phyloP scores from a whole-genome alignment of 2,797 vertebrate genomes.

The Sciurus carolinensis region DNA sequence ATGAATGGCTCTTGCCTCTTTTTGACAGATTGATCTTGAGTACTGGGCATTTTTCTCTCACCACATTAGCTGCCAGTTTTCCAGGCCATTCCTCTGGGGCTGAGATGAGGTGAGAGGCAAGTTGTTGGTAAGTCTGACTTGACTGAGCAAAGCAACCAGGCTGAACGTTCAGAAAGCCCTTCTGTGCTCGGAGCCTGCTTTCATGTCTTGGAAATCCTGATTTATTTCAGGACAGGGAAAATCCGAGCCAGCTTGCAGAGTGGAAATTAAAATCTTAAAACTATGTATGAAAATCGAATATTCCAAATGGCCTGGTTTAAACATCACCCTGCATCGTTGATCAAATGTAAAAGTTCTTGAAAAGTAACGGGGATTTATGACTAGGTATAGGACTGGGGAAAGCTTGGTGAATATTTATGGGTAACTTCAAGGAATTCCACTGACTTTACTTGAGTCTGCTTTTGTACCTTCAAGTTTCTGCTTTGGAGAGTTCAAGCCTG shows the following conservation, averaged over 20 bases:
- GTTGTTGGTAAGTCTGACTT: conserved; percentile 86
- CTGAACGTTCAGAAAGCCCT: conserved; percentile 78
- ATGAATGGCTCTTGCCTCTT: conserved; percentile 86
- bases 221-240: conserved; percentile 85
- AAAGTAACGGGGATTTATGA: conserved; percentile 86
- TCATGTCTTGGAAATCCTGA: conserved; percentile 85
- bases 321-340: conserved; percentile 82
- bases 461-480: conserved; percentile 85
- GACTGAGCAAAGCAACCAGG: conserved; percentile 80
- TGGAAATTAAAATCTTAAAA: conserved; percentile 88
- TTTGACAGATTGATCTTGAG: conserved; percentile 88
- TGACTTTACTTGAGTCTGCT: conserved; percentile 80
- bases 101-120: conserved; percentile 89
- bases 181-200: conserved; percentile 78
- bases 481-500: conserved; percentile 87
- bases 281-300: conserved; percentile 81
- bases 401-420: conserved; percentile 85
- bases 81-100: conserved; percentile 82
- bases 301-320: conserved; percentile 85
- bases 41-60: conserved; percentile 86
- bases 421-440: conserved; percentile 86
- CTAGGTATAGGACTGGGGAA: conserved; percentile 81
- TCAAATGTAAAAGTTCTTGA: conserved; percentile 86
- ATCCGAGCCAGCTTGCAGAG: conserved; percentile 71
- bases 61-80: conserved; percentile 87